Conservation (phyloP, 2,888 invertebrate species). For the Serripes groenlandicus region DNA sequence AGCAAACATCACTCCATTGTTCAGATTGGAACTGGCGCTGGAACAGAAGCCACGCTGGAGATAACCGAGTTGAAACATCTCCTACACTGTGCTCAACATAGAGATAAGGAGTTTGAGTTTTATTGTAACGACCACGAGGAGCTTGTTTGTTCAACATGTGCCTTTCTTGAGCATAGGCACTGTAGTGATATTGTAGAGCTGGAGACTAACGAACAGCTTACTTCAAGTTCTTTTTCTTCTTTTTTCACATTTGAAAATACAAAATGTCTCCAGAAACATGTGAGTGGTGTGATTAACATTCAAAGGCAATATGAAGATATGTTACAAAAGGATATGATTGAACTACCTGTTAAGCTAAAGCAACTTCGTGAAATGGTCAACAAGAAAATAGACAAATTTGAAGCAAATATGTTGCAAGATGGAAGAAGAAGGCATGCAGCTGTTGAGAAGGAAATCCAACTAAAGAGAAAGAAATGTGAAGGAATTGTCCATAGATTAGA, state of each 20-base stretch:
- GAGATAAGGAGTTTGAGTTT: neutral
- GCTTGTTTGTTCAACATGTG: conserved; percentile 8
- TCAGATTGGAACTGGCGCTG: neutral
- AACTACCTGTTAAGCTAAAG: neutral
- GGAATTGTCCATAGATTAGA: neutral
- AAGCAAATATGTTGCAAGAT: neutral
- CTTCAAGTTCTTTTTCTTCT: neutral
- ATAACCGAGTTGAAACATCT: neutral
- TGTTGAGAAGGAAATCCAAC: neutral
- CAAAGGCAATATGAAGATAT: neutral
- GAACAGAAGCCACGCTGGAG: neutral
- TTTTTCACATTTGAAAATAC: neutral
- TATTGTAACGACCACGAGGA: conserved; percentile 6
- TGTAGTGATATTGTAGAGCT: neutral
- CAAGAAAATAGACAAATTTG: neutral
- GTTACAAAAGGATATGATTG: neutral
- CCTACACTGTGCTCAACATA: neutral
- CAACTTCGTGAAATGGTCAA: neutral
- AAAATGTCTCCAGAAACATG: neutral
- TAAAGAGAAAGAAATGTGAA: neutral
- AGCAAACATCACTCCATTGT: neutral
- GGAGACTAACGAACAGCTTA: neutral
- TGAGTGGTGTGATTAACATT: neutral
- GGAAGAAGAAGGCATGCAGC: neutral
- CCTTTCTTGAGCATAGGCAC: conserved; percentile 4